Percentiles rank a stretch among this genome's conserved stretches.
These are phyloP conservation scores for Pagrus major DNA, from an alignment of 2,113 vertebrate species.

Conservation along the genomic window DNA sequence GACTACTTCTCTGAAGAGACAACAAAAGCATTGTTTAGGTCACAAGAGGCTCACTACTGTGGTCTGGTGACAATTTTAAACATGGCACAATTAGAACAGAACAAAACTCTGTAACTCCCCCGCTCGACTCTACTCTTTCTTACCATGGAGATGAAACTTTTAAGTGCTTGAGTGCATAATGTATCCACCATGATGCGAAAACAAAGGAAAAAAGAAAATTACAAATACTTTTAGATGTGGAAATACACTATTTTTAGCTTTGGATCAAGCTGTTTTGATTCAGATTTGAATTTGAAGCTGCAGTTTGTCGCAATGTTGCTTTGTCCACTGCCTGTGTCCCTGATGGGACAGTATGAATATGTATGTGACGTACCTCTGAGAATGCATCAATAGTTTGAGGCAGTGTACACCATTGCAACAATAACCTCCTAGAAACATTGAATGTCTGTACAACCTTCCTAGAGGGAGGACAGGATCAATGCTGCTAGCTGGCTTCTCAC, in stretches of 20 bases:
- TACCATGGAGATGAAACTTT: conserved; percentile 27
- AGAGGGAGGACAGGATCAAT: no score
- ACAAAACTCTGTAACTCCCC: conserved; percentile 25
- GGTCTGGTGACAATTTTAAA: conserved; percentile 52
- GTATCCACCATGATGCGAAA: background rate
- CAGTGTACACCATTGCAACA: background rate
- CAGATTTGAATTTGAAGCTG: background rate
- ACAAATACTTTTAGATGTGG: background rate
- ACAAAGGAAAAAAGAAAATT: background rate
- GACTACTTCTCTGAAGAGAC: conserved; percentile 27
- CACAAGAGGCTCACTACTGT: conserved; percentile 25
- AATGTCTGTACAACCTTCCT: background rate
- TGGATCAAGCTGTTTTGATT: background rate
- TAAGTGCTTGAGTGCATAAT: background rate
- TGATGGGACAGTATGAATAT: background rate
- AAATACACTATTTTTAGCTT: background rate
- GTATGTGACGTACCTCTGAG: background rate
- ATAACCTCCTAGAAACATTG: background rate
- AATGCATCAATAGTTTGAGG: background rate
- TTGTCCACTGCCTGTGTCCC: background rate
- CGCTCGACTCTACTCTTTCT: conserved; percentile 16
- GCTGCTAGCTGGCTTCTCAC: no score
- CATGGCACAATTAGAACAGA: conserved; percentile 38
- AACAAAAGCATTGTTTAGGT: conserved; percentile 37
- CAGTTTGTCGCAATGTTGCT: background rate